Conservation (phyloP, 2,888 invertebrate species). For the Sesia apiformis region DNA sequence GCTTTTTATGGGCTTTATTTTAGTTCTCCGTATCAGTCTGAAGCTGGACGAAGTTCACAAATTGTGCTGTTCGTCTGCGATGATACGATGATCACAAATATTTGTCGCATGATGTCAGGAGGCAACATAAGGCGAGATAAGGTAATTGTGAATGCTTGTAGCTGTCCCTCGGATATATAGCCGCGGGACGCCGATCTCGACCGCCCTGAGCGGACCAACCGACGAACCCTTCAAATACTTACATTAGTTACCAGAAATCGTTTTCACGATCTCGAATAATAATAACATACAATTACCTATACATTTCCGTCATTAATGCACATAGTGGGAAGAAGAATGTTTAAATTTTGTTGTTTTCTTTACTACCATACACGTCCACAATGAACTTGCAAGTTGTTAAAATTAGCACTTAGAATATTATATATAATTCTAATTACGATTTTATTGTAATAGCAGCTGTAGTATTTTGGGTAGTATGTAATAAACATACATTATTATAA, state of each 20-base stretch:
- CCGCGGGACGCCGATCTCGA: slow-evolving; percentile 20
- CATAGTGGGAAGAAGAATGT: too few species aligned
- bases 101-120: slow-evolving; percentile 63
- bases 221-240: slow-evolving; percentile 3
- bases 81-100: slow-evolving; percentile 39
- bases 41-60: slow-evolving; percentile 2
- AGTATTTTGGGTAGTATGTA: too few species aligned
- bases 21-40: background rate
- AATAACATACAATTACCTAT: background rate
- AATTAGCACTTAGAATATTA: too few species aligned
- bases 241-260: background rate
- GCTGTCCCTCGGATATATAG: slow-evolving; percentile 58
- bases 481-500: too few species aligned
- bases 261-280: background rate
- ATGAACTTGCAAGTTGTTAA: too few species aligned
- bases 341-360: too few species aligned
- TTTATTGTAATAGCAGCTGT: too few species aligned
- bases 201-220: slow-evolving; percentile 7
- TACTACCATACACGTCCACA: too few species aligned
- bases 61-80: slow-evolving; percentile 5
- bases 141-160: slow-evolving; percentile 68
- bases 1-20: background rate
- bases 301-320: too few species aligned
- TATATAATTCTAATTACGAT: too few species aligned
- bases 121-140: slow-evolving; percentile 48